Percentiles rank a stretch among this genome's conserved stretches.
Conservation (phyloP, 2,113 vertebrate genomes). For the Sceloporus undulatus region DNA sequence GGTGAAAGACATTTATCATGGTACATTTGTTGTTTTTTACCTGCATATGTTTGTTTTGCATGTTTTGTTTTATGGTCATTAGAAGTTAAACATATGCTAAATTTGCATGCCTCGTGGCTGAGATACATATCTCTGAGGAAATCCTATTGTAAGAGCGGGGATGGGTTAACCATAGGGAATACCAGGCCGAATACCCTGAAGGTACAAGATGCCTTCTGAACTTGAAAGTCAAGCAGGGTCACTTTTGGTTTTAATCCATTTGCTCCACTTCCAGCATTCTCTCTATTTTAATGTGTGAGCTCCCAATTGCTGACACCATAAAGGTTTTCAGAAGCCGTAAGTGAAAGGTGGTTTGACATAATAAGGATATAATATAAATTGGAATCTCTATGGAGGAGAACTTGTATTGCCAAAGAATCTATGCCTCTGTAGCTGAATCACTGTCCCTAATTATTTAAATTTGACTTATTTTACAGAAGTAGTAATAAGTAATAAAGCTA, state of each 20-base stretch:
- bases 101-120: neutral
- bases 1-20: too few species aligned
- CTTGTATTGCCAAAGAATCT: neutral
- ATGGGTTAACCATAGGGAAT: too few species aligned
- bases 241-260: neutral
- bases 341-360: neutral
- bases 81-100: neutral
- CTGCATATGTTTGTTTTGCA: too few species aligned
- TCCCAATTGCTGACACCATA: neutral
- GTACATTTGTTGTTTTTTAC: too few species aligned
- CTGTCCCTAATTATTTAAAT: neutral
- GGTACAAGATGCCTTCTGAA: too few species aligned
- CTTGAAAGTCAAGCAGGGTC: too few species aligned
- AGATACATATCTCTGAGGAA: too few species aligned
- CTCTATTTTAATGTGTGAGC: neutral
- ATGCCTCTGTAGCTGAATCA: neutral
- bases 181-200: too few species aligned
- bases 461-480: neutral
- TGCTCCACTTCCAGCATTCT: neutral
- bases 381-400: neutral
- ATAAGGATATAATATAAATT: neutral
- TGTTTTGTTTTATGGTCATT: too few species aligned
- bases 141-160: too few species aligned
- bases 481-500: too few species aligned
- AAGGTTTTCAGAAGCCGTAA: neutral